Conservation (phyloP, 1,140 invertebrate species). For the Aleiodes sp. region DNA sequence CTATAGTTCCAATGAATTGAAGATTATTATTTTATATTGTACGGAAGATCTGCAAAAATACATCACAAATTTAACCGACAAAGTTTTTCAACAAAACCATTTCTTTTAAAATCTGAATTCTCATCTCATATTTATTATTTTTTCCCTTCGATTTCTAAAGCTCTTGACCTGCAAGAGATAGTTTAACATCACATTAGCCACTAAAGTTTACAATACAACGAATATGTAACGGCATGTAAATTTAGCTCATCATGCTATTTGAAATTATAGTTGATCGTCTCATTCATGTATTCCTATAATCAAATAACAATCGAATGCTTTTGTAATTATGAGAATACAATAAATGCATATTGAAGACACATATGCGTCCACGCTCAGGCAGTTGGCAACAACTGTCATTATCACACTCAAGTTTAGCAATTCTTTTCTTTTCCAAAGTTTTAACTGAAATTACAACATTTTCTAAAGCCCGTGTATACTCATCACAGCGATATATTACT, state of each 20-base stretch:
- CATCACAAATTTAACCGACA: not conserved
- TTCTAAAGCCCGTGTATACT: conserved; percentile 40
- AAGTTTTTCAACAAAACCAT: conserved; percentile 5
- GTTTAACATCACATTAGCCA: not conserved
- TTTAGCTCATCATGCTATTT: no score
- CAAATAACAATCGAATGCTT: not conserved
- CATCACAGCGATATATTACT: conserved; percentile 48
- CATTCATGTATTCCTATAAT: not conserved
- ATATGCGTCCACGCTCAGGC: no score
- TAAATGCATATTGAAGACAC: not conserved
- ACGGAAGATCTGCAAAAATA: conserved; percentile 14
- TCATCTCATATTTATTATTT: not conserved
- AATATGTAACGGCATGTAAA: not conserved
- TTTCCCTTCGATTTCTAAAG: not conserved
- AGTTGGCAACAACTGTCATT: conserved; percentile 30
- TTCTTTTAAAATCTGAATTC: not conserved
- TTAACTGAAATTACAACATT: conserved; percentile 39
- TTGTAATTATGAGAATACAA: not conserved
- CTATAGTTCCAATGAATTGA: not conserved
- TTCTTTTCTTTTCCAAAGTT: not conserved
- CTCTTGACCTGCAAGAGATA: conserved; percentile 14
- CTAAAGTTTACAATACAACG: not conserved
- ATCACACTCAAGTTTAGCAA: conserved; percentile 36
- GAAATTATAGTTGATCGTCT: no score
- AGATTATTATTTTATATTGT: not conserved